These are phyloP conservation scores for Epinephelus lanceolatus DNA, from an alignment of 2,113 vertebrate species.

Conservation along the genomic window DNA sequence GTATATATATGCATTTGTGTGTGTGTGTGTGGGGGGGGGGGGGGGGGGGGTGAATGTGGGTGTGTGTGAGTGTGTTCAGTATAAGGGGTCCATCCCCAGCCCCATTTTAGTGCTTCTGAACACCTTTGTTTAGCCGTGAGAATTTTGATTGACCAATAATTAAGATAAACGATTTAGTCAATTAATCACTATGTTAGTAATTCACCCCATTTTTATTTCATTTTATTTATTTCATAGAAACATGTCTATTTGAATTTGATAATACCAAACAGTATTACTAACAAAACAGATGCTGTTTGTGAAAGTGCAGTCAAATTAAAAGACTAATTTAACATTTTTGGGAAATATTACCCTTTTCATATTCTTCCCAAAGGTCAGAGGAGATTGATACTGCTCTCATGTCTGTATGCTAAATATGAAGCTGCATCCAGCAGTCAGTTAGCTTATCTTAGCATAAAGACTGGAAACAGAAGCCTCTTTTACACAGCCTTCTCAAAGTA, in stretches of 20 bases:
- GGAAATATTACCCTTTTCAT: neutral
- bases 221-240: neutral
- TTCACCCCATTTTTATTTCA: neutral
- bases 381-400: neutral
- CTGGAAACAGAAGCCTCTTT: neutral
- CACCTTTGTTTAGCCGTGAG: neutral
- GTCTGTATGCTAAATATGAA: neutral
- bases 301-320: neutral
- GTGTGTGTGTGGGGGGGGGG: conserved; percentile 31
- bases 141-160: neutral
- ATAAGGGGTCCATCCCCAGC: neutral
- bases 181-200: neutral
- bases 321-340: too few species aligned
- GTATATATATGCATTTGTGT: conserved; percentile 50
- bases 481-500: too few species aligned
- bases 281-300: neutral
- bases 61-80: neutral
- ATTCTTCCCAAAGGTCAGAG: neutral
- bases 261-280: neutral
- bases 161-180: neutral
- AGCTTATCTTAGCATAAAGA: neutral
- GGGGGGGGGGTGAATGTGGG: too few species aligned
- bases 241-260: neutral
- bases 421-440: neutral
- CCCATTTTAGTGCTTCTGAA: neutral